These are phyloP conservation scores for Pangasianodon hypophthalmus DNA, from an alignment of 2,113 vertebrate genomes.

Conservation along the genomic window DNA sequence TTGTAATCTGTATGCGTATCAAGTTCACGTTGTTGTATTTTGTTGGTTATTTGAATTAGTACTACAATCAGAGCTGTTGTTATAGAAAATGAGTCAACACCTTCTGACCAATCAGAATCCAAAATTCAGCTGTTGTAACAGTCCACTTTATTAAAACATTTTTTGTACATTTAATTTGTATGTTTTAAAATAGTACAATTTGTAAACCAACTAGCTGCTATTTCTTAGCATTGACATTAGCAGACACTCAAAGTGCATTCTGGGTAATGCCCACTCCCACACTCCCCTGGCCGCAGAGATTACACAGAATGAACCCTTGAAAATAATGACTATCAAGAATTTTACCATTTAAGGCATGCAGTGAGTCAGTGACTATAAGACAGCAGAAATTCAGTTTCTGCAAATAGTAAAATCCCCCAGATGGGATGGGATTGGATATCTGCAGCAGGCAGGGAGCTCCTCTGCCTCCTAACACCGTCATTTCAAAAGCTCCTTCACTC, in stretches of 20 bases:
- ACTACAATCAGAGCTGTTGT: not conserved
- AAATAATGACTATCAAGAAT: constrained; percentile 5
- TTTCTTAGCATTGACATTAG: not conserved
- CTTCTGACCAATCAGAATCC: not conserved
- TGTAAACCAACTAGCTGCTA: not conserved
- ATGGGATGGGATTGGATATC: not conserved
- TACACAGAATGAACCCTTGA: not conserved
- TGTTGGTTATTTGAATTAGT: not conserved
- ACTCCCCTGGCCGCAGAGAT: not conserved
- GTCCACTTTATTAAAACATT: not conserved
- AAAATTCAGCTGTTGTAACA: not conserved
- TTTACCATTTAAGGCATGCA: not conserved
- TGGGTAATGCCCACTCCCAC: not conserved
- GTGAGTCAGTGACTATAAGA: not conserved
- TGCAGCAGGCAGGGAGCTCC: constrained; percentile 1
- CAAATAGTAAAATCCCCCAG: constrained; percentile 25
- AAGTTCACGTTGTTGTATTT: too few species aligned
- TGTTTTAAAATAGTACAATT: not conserved
- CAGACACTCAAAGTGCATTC: not conserved
- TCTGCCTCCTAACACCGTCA: constrained; percentile 28
- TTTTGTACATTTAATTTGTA: not conserved
- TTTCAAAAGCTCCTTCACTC: constrained; percentile 39
- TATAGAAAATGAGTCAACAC: not conserved
- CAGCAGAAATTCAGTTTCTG: constrained; percentile 17
- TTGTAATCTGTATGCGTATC: too few species aligned